These are phyloP conservation scores for Microtus pennsylvanicus DNA, from an alignment of 2,113 vertebrate species.

Conservation along the genomic window DNA sequence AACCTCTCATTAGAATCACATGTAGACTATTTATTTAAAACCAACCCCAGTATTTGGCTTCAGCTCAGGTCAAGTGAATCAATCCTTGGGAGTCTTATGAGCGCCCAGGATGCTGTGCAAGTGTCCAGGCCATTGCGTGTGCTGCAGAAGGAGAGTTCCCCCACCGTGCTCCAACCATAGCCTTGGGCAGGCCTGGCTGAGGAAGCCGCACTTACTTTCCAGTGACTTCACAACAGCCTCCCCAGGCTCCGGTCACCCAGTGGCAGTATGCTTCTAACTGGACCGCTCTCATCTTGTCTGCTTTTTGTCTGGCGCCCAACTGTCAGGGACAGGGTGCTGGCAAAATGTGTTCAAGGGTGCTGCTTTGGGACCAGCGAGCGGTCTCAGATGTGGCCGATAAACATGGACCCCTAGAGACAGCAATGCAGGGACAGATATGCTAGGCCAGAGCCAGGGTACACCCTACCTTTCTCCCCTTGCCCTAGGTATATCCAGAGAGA, in stretches of 20 bases:
- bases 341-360: background rate
- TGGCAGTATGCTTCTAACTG: background rate
- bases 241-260: background rate
- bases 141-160: background rate
- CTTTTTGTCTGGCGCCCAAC: background rate
- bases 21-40: background rate
- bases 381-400: background rate
- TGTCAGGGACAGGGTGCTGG: background rate
- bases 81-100: background rate
- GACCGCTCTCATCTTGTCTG: background rate
- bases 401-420: background rate
- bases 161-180: background rate
- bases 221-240: background rate
- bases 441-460: background rate
- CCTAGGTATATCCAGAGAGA: background rate
- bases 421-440: background rate
- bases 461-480: rapidly evolving
- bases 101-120: background rate
- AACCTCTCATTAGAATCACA: background rate
- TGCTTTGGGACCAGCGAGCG: background rate
- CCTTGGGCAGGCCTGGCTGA: background rate
- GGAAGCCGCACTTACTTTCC: background rate
- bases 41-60: background rate
- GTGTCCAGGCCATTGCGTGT: background rate
- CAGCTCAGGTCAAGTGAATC: background rate